Evolutionary conservation across 2,888 invertebrate genomes (phyloP), one percentile per base, ranked within the genome.

Genomic region (Eristalinus aeneus): DNA sequence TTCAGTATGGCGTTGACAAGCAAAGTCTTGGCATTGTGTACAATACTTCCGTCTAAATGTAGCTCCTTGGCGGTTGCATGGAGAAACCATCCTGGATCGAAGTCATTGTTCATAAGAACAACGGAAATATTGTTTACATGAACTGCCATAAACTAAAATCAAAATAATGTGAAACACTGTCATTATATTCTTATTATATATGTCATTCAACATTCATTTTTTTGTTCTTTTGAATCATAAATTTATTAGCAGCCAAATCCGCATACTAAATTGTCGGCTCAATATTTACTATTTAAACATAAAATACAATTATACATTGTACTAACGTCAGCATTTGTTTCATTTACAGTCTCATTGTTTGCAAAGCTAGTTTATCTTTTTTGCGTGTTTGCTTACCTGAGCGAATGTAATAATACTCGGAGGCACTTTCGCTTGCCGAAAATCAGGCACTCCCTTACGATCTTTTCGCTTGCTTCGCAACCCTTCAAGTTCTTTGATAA

Each of bases 381-480:
- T n/a, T n/a, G n/a, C n/a, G n/a, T n/a, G n/a, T n/a, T 58, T 4
- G 87, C 88, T 89, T 94, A 96, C 96, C 94, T 96, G 97, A 82
- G 97, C 96, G 94, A 97, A 96, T 90, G 96, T 96, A 79, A 96
- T 96, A 86, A 97, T 95, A 90, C 96, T 95, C 0, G 96, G 95
- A 2, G 97, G 97, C 84, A 97, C 94, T 91, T 96, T 96, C 88
- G 95, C 95, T 89, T 96, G 94, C 74, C 96, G 94, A 91, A 96
- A 96, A 92, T 96, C 96, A 63, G 94, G 90, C 92, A 94, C 88
- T 93, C 89, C 89, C 73, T 90, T 89, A 0, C 46, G 58, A n/a
- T 69, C 56, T 6, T 69, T 69, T 81, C 36, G 53, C 36, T 58
- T 10, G 27, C 32, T 71, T 20, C 76, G 71, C n/a, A 77, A 31